A percentile compares a stretch with the other conserved stretches of the same genome.
Conservation (phyloP, 2,113 vertebrate species). For the Eptesicus fuscus region DNA sequence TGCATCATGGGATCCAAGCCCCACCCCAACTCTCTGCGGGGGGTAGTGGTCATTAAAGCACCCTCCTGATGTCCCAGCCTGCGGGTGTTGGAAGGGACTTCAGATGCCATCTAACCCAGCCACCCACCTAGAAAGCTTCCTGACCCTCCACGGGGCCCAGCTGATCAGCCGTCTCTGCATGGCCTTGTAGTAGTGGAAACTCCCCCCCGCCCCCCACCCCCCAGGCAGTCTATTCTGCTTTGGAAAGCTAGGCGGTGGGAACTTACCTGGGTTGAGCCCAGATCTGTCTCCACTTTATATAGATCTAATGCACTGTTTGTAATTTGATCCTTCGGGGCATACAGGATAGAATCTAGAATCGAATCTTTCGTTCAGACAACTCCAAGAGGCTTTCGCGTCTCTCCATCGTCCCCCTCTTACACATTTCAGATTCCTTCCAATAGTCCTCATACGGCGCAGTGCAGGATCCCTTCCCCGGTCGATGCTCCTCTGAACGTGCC, state of each 20-base stretch:
- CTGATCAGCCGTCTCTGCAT: background rate
- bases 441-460: background rate
- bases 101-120: background rate
- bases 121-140: background rate
- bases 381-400: background rate
- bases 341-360: background rate
- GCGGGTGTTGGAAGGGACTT: background rate
- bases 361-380: background rate
- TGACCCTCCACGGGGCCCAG: background rate
- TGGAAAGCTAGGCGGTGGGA: background rate
- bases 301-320: background rate
- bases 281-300: background rate
- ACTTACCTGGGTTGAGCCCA: background rate
- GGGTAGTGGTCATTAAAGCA: background rate
- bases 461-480: background rate
- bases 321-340: background rate
- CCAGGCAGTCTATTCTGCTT: background rate
- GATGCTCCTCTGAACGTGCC: accelerated
- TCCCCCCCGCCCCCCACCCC: background rate
- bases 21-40: background rate
- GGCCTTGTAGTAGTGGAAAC: background rate
- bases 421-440: background rate
- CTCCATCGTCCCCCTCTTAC: background rate
- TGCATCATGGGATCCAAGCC: background rate
- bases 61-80: background rate